A percentile compares a stretch with the other conserved stretches of the same genome.
These are phyloP conservation scores for Linnaemya vulpina DNA, from an alignment of 2,888 invertebrate genomes.

Conservation along the genomic window DNA sequence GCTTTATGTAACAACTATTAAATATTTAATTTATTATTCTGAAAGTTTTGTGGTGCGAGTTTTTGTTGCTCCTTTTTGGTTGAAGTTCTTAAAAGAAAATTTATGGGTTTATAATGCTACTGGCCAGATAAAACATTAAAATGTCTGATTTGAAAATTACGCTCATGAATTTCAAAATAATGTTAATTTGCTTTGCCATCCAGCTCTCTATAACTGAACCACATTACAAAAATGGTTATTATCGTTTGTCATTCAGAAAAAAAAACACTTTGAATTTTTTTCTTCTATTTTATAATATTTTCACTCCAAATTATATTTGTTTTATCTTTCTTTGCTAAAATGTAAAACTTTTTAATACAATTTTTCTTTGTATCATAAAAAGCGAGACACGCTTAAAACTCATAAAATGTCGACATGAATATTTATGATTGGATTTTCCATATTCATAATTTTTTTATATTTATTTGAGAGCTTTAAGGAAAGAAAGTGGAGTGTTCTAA, in stretches of 20 bases:
- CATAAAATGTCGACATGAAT: constrained; percentile 8
- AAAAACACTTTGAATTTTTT: constrained; percentile 35
- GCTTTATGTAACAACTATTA: constrained; percentile 57
- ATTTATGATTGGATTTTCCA: not conserved
- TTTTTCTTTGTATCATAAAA: too few species aligned
- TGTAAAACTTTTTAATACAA: constrained; percentile 25
- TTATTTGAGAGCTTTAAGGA: not conserved
- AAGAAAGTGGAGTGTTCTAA: constrained; percentile 16
- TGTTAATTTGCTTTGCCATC: constrained; percentile 32
- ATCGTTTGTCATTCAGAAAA: constrained; percentile 68
- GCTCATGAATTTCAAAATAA: constrained; percentile 47
- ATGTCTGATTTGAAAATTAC: constrained; percentile 33
- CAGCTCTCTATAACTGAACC: constrained; percentile 22
- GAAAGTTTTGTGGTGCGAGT: not conserved
- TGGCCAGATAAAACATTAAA: constrained; percentile 37
- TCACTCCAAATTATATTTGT: constrained; percentile 31
- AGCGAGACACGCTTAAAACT: not conserved
- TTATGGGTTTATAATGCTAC: constrained; percentile 63
- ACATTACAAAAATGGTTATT: constrained; percentile 66
- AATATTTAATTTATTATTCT: constrained; percentile 50
- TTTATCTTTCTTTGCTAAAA: not conserved
- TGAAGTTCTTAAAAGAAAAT: constrained; percentile 44
- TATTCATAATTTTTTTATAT: constrained; percentile 50
- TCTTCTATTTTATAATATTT: constrained; percentile 11
- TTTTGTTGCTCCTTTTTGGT: not conserved